A percentile compares a stretch with the other conserved stretches of the same genome.
Evolutionary conservation across 2,797 vertebrate genomes (phyloP).

Genomic region (Oreortyx pictus): DNA sequence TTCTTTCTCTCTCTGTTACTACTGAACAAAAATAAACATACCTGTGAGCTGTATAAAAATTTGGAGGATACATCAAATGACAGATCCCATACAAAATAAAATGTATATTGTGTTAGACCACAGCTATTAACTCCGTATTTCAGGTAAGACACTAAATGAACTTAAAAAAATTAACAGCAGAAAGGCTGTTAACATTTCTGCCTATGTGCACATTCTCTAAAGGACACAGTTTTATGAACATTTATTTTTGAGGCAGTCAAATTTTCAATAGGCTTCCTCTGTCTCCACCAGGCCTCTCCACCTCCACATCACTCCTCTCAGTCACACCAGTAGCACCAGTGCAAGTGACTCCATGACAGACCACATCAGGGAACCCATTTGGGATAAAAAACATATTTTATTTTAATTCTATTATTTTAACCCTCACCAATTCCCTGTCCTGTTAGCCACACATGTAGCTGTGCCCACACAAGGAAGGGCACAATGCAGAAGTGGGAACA

Average conservation of each 20-base stretch:
- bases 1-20: neutral
- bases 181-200: neutral
- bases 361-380: neutral
- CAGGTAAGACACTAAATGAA: neutral
- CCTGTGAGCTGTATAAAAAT: neutral
- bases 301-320: neutral
- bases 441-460: neutral
- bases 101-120: neutral
- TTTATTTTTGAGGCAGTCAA: neutral
- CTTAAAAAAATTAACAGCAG: rapidly evolving
- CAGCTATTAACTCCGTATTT: neutral
- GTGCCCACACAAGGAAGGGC: slow-evolving; percentile 10
- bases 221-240: neutral
- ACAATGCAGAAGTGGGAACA: neutral
- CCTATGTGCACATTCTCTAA: neutral
- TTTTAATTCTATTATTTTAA: slow-evolving; percentile 47
- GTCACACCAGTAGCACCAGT: neutral
- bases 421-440: neutral
- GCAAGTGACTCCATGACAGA: neutral
- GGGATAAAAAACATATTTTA: neutral
- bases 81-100: neutral
- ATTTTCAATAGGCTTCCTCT: neutral
- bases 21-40: neutral
- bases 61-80: neutral
- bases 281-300: neutral